Conservation (phyloP, 2,113 vertebrate species). For the Cervus canadensis region DNA sequence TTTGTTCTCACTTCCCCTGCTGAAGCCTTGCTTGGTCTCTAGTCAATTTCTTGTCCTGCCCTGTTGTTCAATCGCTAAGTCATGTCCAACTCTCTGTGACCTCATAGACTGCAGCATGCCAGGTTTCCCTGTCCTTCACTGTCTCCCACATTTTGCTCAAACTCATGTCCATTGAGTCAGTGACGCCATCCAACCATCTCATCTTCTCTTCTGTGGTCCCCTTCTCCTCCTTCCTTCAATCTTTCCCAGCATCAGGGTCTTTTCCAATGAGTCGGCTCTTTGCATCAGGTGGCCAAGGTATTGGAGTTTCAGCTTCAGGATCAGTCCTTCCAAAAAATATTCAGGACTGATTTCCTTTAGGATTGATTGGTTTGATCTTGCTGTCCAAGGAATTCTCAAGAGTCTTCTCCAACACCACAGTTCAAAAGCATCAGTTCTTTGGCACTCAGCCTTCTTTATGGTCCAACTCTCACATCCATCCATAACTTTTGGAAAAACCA, state of each 20-base stretch:
- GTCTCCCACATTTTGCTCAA: neutral
- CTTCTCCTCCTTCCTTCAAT: neutral
- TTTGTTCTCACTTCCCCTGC: neutral
- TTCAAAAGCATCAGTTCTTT: neutral
- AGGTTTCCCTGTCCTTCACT: neutral
- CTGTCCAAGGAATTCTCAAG: neutral
- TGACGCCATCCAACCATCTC: neutral
- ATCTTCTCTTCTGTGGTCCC: neutral
- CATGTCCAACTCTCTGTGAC: neutral
- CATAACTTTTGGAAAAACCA: neutral
- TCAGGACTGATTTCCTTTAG: neutral
- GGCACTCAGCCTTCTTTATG: neutral
- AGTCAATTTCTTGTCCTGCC: neutral
- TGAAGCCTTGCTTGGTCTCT: neutral
- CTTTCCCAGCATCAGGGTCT: neutral
- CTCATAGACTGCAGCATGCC: neutral
- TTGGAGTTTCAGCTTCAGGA: neutral
- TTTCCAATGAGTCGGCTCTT: neutral
- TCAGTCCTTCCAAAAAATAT: neutral
- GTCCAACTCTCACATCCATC: neutral
- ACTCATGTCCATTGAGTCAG: neutral
- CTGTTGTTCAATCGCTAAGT: neutral
- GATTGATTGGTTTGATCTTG: neutral
- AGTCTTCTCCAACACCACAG: neutral
- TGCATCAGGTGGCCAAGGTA: neutral